Percentiles rank a stretch among this genome's conserved stretches.
phyloP scores from a whole-genome alignment of 2,113 vertebrate species.

The Hassar affinis region DNA sequence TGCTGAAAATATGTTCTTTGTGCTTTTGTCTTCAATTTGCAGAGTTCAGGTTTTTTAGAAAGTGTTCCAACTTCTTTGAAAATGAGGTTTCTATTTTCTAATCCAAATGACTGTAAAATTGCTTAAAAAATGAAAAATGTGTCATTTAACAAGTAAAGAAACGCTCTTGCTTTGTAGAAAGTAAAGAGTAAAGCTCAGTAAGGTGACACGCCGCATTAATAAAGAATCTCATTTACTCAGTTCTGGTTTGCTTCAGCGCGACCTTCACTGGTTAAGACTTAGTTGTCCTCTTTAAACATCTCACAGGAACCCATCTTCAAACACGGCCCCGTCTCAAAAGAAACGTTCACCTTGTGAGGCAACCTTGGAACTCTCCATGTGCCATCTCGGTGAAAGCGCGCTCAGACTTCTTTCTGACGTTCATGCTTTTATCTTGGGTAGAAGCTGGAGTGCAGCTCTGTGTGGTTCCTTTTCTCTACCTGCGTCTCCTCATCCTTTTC shows the following conservation, averaged over 20 bases:
- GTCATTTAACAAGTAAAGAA: background rate
- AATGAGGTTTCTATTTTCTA: no score
- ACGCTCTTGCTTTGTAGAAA: background rate
- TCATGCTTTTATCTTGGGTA: slow-evolving; percentile 22
- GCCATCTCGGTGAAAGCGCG: background rate
- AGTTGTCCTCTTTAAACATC: slow-evolving; percentile 47
- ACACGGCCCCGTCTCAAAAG: slow-evolving; percentile 34
- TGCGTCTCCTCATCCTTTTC: slow-evolving; percentile 41
- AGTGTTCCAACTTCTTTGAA: no score
- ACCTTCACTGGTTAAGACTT: slow-evolving; percentile 41
- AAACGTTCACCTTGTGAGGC: slow-evolving; percentile 21
- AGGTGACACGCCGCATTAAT: background rate
- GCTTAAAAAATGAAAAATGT: background rate
- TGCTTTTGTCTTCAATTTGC: no score
- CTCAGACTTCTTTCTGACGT: background rate
- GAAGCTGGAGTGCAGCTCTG: slow-evolving; percentile 2
- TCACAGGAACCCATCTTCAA: slow-evolving; percentile 45
- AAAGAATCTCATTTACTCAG: background rate
- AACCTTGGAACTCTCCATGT: slow-evolving; percentile 35
- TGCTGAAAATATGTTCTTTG: no score
- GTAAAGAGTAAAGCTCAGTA: background rate
- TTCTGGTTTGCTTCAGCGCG: slow-evolving; percentile 19
- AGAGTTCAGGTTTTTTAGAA: no score
- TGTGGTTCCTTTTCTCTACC: slow-evolving; percentile 9
- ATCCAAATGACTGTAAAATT: background rate